Evolutionary conservation across 2,888 invertebrate genomes (phyloP).

Genomic region (Onthophagus sagittarius): DNA sequence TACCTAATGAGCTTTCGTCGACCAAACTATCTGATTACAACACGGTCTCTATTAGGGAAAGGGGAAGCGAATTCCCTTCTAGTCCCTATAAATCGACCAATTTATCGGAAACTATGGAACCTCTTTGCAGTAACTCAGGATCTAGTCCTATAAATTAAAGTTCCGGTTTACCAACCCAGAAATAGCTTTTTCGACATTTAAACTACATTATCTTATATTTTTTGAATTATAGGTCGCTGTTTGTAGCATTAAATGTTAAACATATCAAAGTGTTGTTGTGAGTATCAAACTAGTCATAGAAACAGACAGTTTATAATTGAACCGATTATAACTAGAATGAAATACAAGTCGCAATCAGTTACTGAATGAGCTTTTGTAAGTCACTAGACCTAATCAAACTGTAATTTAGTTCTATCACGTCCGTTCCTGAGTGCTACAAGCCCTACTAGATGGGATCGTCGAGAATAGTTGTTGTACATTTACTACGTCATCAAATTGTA

Average conservation of each 20-base stretch:
- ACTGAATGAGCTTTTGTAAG: background rate
- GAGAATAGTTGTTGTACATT: background rate
- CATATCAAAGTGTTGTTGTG: too few relatives aligned
- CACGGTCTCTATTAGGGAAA: background rate
- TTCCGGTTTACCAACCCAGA: background rate
- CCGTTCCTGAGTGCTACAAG: background rate
- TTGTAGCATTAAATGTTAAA: too few relatives aligned
- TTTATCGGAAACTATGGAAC: conserved; percentile 9
- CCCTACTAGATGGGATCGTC: background rate
- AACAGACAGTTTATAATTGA: background rate
- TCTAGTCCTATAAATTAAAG: conserved; percentile 6
- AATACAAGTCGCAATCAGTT: background rate
- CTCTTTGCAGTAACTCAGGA: conserved; percentile 11
- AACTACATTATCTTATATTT: background rate
- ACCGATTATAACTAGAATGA: background rate
- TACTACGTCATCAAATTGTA: background rate
- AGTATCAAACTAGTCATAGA: background rate
- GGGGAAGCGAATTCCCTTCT: conserved; percentile 1
- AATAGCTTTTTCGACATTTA: background rate
- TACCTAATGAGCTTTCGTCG: conserved; percentile 6
- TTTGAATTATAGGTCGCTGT: background rate
- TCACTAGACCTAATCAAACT: background rate
- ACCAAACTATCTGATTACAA: conserved; percentile 12
- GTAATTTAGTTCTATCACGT: background rate
- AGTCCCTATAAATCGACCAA: conserved; percentile 9